Conservation (phyloP, 2,888 invertebrate genomes). For the Bimastos eiseni region DNA sequence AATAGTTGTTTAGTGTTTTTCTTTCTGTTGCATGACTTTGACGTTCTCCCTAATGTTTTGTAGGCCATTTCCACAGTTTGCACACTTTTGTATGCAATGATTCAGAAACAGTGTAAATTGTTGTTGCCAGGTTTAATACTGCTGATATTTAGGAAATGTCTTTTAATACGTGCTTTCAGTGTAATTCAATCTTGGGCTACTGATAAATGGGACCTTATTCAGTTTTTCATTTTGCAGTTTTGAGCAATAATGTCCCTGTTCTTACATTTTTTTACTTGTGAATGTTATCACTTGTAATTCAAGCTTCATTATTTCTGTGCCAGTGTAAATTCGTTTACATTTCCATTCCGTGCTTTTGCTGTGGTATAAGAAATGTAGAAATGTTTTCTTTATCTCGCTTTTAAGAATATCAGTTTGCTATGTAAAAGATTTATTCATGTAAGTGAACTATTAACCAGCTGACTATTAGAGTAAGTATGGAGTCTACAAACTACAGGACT, state of each 20-base stretch:
- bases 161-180: no score
- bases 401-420: not conserved
- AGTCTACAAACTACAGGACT: no score
- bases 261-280: no score
- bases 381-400: not conserved
- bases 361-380: not conserved
- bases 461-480: no score
- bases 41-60: not conserved
- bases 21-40: not conserved
- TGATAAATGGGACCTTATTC: no score
- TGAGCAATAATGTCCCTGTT: no score
- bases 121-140: not conserved
- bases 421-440: not conserved
- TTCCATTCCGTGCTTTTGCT: not conserved
- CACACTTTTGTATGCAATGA: not conserved
- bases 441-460: not conserved
- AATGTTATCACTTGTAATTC: not conserved
- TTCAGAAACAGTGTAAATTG: not conserved
- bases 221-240: no score
- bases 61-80: not conserved
- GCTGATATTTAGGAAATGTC: not conserved
- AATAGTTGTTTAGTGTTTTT: not conserved
- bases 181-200: no score
- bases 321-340: constrained; percentile 3
- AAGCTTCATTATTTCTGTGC: not conserved